These are phyloP conservation scores for Zaprionus davidi DNA, from an alignment of 1,140 invertebrate species.

Conservation along the genomic window DNA sequence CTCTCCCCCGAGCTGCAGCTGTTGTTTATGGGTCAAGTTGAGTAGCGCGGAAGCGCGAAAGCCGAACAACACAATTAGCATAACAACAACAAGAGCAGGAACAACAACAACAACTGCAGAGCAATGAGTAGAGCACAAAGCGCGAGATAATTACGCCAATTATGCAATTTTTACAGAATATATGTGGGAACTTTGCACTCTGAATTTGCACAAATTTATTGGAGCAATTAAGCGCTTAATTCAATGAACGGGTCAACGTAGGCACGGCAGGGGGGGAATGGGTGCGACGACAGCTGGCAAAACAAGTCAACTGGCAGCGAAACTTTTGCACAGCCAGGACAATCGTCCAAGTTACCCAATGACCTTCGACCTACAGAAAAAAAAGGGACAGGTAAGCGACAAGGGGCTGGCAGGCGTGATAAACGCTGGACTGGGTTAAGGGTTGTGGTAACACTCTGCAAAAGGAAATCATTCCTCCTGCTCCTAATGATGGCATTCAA, in stretches of 20 bases:
- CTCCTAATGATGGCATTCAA: slow-evolving; percentile 28
- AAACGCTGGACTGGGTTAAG: not conserved
- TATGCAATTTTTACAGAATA: slow-evolving; percentile 62
- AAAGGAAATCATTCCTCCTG: slow-evolving; percentile 30
- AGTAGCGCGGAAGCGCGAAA: slow-evolving; percentile 35
- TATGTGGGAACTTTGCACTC: slow-evolving; percentile 71
- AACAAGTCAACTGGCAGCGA: not conserved
- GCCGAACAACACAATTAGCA: slow-evolving; percentile 60
- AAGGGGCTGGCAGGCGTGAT: slow-evolving; percentile 17
- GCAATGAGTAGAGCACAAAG: slow-evolving; percentile 18
- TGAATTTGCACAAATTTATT: slow-evolving; percentile 77
- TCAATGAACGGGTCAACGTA: slow-evolving; percentile 53
- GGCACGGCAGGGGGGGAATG: not conserved
- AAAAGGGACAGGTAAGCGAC: not conserved
- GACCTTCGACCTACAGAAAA: not conserved
- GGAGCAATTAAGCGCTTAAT: slow-evolving; percentile 76
- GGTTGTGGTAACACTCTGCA: not conserved
- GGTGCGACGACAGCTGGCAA: not conserved
- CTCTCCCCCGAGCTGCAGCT: not conserved
- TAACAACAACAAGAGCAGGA: slow-evolving; percentile 44
- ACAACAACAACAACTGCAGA: slow-evolving; percentile 33
- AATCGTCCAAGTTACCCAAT: slow-evolving; percentile 30
- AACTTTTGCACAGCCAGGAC: slow-evolving; percentile 32
- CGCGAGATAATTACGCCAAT: slow-evolving; percentile 74
- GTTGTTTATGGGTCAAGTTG: slow-evolving; percentile 68